These are phyloP conservation scores for Oryzias celebensis DNA, from an alignment of 2,113 vertebrate genomes.

Conservation along the genomic window DNA sequence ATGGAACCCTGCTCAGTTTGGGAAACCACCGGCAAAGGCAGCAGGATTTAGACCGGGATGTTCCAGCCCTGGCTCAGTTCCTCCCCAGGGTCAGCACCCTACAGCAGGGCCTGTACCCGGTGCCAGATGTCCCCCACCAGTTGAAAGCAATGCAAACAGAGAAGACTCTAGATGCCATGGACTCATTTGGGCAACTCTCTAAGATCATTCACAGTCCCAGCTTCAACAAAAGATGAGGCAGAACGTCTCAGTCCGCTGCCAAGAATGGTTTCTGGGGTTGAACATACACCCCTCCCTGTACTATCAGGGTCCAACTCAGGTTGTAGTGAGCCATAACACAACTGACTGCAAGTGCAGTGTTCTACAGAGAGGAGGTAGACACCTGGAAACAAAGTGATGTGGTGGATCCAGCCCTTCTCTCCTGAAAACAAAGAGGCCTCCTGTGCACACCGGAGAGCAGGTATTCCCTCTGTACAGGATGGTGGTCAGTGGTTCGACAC, in stretches of 20 bases:
- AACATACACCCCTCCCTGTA: conserved; percentile 2
- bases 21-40: conserved; percentile 80
- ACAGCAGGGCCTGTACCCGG: conserved; percentile 42
- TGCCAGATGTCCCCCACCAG: not conserved
- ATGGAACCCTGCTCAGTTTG: conserved; percentile 80
- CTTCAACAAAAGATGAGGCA: conserved; percentile 84
- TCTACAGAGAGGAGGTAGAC: conserved; percentile 7
- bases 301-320: not conserved
- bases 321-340: not conserved
- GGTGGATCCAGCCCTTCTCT: not conserved
- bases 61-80: conserved; percentile 84
- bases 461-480: no score
- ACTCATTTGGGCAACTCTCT: conserved; percentile 83
- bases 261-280: not conserved
- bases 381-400: not conserved
- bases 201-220: conserved; percentile 86
- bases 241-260: not conserved
- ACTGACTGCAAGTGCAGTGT: conserved; percentile 2
- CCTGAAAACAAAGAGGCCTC: no score
- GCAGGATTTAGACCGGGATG: conserved; percentile 73
- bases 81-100: conserved; percentile 83
- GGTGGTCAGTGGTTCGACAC: no score
- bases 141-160: conserved; percentile 20
- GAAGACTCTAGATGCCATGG: conserved; percentile 79
- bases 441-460: no score